A percentile compares a stretch with the other conserved stretches of the same genome.
phyloP scores from a whole-genome alignment of 2,888 invertebrate genomes.

The Podabrus alpinus region DNA sequence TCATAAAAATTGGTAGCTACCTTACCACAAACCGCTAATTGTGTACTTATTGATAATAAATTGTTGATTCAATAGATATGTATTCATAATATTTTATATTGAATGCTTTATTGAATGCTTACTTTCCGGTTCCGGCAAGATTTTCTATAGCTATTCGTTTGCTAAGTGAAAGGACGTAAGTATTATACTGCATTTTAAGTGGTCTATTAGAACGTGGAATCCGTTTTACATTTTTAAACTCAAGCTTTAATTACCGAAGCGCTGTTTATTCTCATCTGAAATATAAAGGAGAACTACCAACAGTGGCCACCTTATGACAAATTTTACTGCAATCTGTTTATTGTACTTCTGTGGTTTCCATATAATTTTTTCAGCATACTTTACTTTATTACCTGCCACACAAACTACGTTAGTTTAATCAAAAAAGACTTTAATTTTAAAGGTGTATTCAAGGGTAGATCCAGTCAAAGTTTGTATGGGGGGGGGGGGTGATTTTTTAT shows the following conservation, averaged over 20 bases:
- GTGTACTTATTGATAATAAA: not conserved
- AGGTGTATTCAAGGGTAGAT: too few species aligned
- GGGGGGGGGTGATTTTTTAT: too few species aligned
- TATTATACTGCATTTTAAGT: not conserved
- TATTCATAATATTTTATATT: not conserved
- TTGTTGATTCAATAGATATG: not conserved
- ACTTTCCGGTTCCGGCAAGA: conserved; percentile 17
- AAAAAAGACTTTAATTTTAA: too few species aligned
- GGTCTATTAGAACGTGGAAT: not conserved
- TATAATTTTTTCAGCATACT: too few species aligned
- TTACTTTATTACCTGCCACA: too few species aligned
- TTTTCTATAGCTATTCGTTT: conserved; percentile 1
- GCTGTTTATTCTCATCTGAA: not conserved
- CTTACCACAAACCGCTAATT: too few species aligned
- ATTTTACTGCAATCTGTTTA: too few species aligned
- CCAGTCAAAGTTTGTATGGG: too few species aligned
- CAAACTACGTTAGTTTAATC: too few species aligned
- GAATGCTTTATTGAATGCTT: not conserved
- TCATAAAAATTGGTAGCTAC: not conserved
- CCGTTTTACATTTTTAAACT: not conserved
- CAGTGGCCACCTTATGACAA: too few species aligned
- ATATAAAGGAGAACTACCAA: too few species aligned
- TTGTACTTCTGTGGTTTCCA: too few species aligned
- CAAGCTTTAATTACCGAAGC: not conserved
- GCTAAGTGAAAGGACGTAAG: conserved; percentile 11